Evolutionary conservation across 2,797 vertebrate species (phyloP).

Genomic region (Pampus argenteus): DNA sequence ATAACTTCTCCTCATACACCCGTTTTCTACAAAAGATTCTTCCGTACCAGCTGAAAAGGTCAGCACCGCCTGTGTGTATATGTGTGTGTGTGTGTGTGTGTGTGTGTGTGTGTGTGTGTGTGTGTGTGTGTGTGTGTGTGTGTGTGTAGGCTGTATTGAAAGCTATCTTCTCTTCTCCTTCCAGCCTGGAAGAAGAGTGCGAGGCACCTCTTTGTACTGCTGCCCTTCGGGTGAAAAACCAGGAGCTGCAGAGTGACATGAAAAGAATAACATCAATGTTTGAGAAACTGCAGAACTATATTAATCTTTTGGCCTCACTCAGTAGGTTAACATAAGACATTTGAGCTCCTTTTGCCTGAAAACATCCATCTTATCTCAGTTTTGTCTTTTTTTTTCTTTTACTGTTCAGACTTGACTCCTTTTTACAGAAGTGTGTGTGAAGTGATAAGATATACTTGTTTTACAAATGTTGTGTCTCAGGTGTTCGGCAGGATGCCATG

Average conservation of each 20-base stretch:
- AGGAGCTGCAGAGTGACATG: constrained; percentile 91
- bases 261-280: constrained; percentile 90
- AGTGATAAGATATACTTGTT: constrained; percentile 15
- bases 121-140: constrained; percentile 11
- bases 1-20: constrained; percentile 91
- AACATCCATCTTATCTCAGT: neutral
- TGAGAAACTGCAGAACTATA: constrained; percentile 92
- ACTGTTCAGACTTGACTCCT: neutral
- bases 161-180: constrained; percentile 29
- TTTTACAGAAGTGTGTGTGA: neutral
- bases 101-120: constrained; percentile 8
- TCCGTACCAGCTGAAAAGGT: constrained; percentile 99
- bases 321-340: constrained; percentile 85
- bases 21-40: constrained; percentile 96
- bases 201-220: constrained; percentile 91
- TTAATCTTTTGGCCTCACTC: constrained; percentile 92
- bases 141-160: constrained; percentile 17
- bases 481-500: constrained; percentile 90
- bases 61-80: constrained; percentile 35
- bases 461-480: constrained; percentile 76
- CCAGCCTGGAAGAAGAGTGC: constrained; percentile 96
- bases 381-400: neutral
- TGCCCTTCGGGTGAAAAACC: constrained; percentile 89
- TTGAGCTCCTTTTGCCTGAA: constrained; percentile 7
- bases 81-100: constrained; percentile 22